A percentile compares a stretch with the other conserved stretches of the same genome.
phyloP scores from a whole-genome alignment of 1,140 invertebrate species.

The Holotrichia oblita region DNA sequence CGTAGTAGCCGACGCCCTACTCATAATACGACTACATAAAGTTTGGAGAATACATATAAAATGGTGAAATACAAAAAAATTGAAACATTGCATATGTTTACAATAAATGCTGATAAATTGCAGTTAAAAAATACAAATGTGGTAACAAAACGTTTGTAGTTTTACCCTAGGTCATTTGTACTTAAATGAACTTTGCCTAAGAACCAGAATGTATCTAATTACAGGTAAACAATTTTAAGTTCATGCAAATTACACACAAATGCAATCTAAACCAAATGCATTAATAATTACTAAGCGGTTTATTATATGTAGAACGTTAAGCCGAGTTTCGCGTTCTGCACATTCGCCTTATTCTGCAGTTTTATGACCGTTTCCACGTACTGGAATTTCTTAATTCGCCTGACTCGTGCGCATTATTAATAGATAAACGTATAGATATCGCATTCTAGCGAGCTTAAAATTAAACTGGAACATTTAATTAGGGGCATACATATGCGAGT shows the following conservation, averaged over 20 bases:
- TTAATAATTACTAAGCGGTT: slow-evolving; percentile 6
- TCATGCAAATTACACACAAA: background rate
- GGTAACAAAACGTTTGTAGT: no score
- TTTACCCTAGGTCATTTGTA: no score
- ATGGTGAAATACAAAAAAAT: no score
- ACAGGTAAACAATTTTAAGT: background rate
- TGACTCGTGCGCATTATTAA: slow-evolving; percentile 15
- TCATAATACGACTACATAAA: no score
- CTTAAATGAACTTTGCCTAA: background rate
- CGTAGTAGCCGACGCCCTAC: no score
- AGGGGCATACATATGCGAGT: slow-evolving; percentile 4
- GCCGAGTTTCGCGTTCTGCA: background rate
- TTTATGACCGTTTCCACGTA: background rate
- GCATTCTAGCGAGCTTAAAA: background rate
- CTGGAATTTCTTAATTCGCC: slow-evolving; percentile 20
- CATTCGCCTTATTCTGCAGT: slow-evolving; percentile 15
- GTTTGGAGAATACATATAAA: no score
- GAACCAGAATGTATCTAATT: background rate
- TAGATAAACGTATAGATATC: slow-evolving; percentile 17
- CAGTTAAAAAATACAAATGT: no score
- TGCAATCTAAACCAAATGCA: background rate
- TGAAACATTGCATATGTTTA: no score
- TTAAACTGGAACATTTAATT: slow-evolving; percentile 21
- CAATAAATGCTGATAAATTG: no score
- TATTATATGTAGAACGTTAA: background rate